Percentiles rank a stretch among this genome's conserved stretches.
phyloP scores from a whole-genome alignment of 92 coral and sea anemone genomes.

The Epizoanthus stellaris region DNA sequence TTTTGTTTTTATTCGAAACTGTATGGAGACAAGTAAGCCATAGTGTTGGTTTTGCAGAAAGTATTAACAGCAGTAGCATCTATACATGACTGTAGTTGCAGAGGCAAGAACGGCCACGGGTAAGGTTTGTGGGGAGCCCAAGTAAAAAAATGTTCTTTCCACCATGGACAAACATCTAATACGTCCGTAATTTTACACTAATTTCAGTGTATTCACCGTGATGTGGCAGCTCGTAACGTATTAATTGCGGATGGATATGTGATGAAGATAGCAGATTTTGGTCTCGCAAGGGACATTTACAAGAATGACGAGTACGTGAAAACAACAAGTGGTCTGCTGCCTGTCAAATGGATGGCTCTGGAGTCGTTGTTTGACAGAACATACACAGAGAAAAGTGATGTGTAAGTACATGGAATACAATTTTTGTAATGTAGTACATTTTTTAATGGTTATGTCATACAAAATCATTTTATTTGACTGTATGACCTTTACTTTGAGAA shows the following conservation, averaged over 20 bases:
- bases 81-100: too few relatives aligned
- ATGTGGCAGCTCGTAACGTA: conserved; percentile 87
- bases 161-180: too few relatives aligned
- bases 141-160: too few relatives aligned
- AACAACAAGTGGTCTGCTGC: conserved; percentile 76
- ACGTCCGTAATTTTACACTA: background rate
- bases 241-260: conserved; percentile 82
- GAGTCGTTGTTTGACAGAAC: conserved; percentile 81
- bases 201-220: conserved; percentile 86
- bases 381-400: conserved; percentile 90
- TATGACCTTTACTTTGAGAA: too few relatives aligned
- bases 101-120: too few relatives aligned
- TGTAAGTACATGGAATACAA: conserved; percentile 66
- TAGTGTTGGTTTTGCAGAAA: too few relatives aligned
- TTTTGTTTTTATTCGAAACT: too few relatives aligned
- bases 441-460: background rate
- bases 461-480: background rate
- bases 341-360: conserved; percentile 97
- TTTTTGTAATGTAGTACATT: too few relatives aligned
- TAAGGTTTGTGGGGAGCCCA: too few relatives aligned
- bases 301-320: conserved; percentile 82
- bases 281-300: conserved; percentile 86
- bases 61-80: too few relatives aligned
- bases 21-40: too few relatives aligned
- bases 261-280: conserved; percentile 89